Base-by-base conservation (phyloP, 2,797 vertebrate genomes). In the Anisognathus igniventris region DNA sequence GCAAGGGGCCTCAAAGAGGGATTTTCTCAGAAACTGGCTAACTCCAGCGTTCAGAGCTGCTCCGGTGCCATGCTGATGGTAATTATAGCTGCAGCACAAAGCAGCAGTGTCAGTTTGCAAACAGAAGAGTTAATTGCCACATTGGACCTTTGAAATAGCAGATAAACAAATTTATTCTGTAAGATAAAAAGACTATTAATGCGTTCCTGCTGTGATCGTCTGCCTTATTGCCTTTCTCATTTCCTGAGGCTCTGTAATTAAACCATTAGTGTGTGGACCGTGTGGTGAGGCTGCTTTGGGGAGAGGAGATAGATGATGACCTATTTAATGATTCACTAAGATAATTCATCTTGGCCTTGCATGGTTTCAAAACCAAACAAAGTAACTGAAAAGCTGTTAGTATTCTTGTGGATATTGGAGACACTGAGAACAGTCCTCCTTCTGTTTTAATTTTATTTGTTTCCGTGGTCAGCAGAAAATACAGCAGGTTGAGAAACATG, bases 81-180 rank as follows among this genome's bases (percentile, higher is more conserved):
- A 75, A 98, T 98, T 97, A 97, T 61, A 97, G 93, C 92, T 86
- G 89, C n/a, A 66, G 91, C 91, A 91, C 93, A 96, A 92, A 92
- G 95, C 57, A 10, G 74, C 70, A 90, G 94, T 91, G 94, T 91
- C 84, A 95, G 96, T 97, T 97, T 97, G 95, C 97, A 95, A 96
- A 96, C 97, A 98, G 79, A 92, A 87, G 51, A 92, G 96, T 97
- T 98, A 98, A 98, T 98, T 98, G 93, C 96, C 93, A 91, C 90
- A 71, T 91, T 97, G 96, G 95, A 91, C 84, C 88, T 97, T 91
- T 67, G 94, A 78, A 95, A 97, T 94, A 96, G 85, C 96, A 96
- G 96, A 97, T 97, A 97, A 97, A 98, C 95, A 96, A 80, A 97
- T 97, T 95, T 96, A 94, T 97, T 94, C 96, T 92, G 68, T 81